A percentile compares a stretch with the other conserved stretches of the same genome.
These are phyloP conservation scores for Saimiri boliviensis DNA, from an alignment of 2,113 vertebrate species.

Conservation along the genomic window DNA sequence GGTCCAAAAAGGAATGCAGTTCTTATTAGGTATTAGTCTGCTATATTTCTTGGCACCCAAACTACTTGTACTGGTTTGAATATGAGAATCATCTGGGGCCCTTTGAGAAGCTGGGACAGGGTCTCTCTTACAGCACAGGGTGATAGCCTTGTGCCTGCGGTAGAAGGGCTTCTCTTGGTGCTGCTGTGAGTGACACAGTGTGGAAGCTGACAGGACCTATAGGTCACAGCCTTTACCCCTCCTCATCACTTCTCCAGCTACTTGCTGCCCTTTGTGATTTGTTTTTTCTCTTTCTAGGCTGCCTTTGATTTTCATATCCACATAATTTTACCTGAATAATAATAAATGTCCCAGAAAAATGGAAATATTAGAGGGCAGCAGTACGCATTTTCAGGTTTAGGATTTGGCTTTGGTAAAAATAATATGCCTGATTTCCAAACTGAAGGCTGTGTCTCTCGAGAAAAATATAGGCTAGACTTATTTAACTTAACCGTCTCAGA, in stretches of 20 bases:
- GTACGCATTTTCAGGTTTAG: constrained; percentile 31
- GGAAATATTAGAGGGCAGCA: neutral
- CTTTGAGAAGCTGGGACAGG: neutral
- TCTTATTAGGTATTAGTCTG: neutral
- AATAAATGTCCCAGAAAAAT: neutral
- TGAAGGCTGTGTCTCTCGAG: neutral
- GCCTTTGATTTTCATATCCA: neutral
- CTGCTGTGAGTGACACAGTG: neutral
- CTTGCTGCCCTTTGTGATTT: neutral
- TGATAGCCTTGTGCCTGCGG: neutral
- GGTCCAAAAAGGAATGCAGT: neutral
- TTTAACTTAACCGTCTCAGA: neutral
- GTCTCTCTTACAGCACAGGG: neutral
- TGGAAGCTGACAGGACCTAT: neutral
- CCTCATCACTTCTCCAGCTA: neutral
- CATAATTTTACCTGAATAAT: constrained; percentile 5
- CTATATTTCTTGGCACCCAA: neutral
- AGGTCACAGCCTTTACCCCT: neutral
- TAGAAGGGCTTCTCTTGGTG: neutral
- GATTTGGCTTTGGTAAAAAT: constrained; percentile 37
- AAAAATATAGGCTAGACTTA: neutral
- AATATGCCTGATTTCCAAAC: neutral
- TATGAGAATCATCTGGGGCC: neutral
- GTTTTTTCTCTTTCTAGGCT: neutral
- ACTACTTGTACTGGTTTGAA: neutral